Percentiles rank a stretch among this genome's conserved stretches.
These are phyloP conservation scores for Penaeus chinensis DNA, from an alignment of 1,140 invertebrate species.

Conservation along the genomic window DNA sequence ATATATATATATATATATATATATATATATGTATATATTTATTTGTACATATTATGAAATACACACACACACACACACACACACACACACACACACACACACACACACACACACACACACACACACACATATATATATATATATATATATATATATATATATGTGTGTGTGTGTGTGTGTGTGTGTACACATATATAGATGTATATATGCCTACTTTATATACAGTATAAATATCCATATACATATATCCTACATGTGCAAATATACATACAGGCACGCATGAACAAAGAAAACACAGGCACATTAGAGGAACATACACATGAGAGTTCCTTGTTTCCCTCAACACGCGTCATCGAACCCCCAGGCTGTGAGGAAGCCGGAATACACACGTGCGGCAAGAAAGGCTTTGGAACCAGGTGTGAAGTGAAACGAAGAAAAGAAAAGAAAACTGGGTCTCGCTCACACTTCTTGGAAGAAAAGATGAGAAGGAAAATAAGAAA, in stretches of 20 bases:
- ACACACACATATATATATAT: background rate
- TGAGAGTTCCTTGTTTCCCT: too few species aligned
- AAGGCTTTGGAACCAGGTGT: too few species aligned
- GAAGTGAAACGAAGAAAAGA: too few species aligned
- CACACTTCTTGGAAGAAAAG: too few species aligned
- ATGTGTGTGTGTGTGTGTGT: background rate
- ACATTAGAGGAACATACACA: too few species aligned
- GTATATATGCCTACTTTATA: background rate
- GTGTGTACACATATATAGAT: background rate
- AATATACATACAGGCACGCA: background rate
- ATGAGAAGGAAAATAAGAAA: too few species aligned
- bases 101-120: background rate
- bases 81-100: background rate
- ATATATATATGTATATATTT: conserved; percentile 2
- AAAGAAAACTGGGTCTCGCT: too few species aligned
- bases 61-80: background rate
- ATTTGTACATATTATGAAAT: background rate
- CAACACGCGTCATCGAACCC: too few species aligned
- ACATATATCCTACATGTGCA: conserved; percentile 1
- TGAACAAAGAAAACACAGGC: background rate
- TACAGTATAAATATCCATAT: background rate
- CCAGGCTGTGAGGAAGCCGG: too few species aligned
- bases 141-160: conserved; percentile 18
- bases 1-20: conserved; percentile 18
- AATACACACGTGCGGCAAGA: too few species aligned